These are phyloP conservation scores for Serrognathus titanus DNA, from an alignment of 2,888 invertebrate species.

Conservation along the genomic window DNA sequence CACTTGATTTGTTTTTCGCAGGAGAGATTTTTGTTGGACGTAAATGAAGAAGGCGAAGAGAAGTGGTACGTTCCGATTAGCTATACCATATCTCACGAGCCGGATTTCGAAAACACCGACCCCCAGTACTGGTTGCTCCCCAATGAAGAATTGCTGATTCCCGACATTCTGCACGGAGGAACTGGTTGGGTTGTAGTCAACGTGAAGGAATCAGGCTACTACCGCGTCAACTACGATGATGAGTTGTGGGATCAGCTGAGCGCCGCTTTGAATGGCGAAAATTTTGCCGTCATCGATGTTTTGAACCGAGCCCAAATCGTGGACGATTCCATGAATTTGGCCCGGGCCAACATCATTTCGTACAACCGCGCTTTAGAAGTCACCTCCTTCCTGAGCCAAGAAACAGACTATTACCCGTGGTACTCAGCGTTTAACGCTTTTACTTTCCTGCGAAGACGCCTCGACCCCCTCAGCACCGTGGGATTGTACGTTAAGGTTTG, in stretches of 20 bases:
- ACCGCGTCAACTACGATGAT: slow-evolving; percentile 64
- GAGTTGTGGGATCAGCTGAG: slow-evolving; percentile 17
- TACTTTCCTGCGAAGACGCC: slow-evolving; percentile 40
- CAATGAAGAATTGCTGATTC: slow-evolving; percentile 1
- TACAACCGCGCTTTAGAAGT: slow-evolving; percentile 65
- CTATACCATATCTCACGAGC: slow-evolving; percentile 46
- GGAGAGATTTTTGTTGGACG: slow-evolving; percentile 25
- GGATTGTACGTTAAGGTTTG: slow-evolving; percentile 9
- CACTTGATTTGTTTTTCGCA: slow-evolving; percentile 12
- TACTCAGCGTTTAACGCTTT: slow-evolving; percentile 57
- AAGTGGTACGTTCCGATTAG: slow-evolving; percentile 53
- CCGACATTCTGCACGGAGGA: slow-evolving; percentile 6
- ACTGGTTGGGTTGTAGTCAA: slow-evolving; percentile 58
- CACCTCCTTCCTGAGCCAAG: slow-evolving; percentile 64
- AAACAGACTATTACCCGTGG: slow-evolving; percentile 78
- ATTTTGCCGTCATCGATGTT: slow-evolving; percentile 55
- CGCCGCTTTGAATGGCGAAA: slow-evolving; percentile 47
- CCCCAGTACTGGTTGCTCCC: slow-evolving; percentile 36
- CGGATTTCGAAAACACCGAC: slow-evolving; percentile 42
- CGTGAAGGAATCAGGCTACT: slow-evolving; percentile 61
- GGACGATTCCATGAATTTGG: slow-evolving; percentile 75
- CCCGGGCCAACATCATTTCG: slow-evolving; percentile 60
- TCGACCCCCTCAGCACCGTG: slow-evolving; percentile 16
- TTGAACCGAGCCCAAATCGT: slow-evolving; percentile 73
- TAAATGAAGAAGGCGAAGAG: neutral